Evolutionary conservation across 2,888 invertebrate genomes (phyloP).

Genomic region (Apamea epomidion): DNA sequence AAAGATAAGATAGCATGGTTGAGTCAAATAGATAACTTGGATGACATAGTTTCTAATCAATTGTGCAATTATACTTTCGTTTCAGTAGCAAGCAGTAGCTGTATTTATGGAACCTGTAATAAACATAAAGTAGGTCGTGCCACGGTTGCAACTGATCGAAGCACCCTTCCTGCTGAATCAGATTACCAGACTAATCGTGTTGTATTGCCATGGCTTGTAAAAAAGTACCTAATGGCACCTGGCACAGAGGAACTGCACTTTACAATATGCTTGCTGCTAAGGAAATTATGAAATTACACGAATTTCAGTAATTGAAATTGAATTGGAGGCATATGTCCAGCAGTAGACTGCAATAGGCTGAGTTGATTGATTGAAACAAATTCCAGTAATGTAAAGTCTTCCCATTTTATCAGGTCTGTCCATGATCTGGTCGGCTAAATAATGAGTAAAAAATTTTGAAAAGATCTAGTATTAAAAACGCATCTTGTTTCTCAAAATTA

Average conservation of each 20-base stretch:
- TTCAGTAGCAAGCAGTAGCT: slow-evolving; percentile 16
- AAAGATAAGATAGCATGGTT: slow-evolving; percentile 84
- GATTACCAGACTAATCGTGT: neutral
- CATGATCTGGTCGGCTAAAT: neutral
- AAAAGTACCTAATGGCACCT: neutral
- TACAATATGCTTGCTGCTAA: neutral
- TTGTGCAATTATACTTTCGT: slow-evolving; percentile 25
- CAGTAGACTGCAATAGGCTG: too few species aligned
- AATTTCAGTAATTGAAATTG: neutral
- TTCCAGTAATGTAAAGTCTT: neutral
- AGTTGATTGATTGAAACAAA: neutral
- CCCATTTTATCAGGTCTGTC: neutral
- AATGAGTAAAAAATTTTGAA: neutral
- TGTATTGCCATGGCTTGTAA: neutral
- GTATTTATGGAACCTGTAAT: slow-evolving; percentile 3
- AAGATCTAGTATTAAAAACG: neutral
- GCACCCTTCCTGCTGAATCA: neutral
- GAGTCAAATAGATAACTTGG: slow-evolving; percentile 79
- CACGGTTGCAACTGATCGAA: neutral
- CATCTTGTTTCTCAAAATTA: neutral
- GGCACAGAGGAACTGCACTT: neutral
- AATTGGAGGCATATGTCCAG: too few species aligned
- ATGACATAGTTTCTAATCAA: slow-evolving; percentile 71
- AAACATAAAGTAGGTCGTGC: neutral
- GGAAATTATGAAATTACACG: neutral